A percentile compares a stretch with the other conserved stretches of the same genome.
Evolutionary conservation across 2,888 invertebrate genomes (phyloP).

Genomic region (Achlya flavicornis): DNA sequence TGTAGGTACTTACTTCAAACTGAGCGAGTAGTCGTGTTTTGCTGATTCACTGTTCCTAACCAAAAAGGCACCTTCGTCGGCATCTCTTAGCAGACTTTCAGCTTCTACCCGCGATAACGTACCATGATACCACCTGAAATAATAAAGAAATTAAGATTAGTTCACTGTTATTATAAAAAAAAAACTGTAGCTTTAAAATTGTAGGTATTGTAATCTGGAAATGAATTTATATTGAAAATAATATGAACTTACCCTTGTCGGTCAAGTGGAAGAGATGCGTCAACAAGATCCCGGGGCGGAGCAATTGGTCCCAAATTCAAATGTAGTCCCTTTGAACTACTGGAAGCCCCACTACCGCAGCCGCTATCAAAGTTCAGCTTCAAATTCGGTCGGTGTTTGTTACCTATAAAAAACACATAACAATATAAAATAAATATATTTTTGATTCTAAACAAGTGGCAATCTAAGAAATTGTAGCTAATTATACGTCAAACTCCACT

Average conservation of each 20-base stretch:
- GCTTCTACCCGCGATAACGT: conserved; percentile 95
- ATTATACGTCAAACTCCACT: conserved; percentile 53
- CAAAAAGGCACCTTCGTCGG: conserved; percentile 96
- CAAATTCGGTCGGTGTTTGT: conserved; percentile 87
- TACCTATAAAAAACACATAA: conserved; percentile 57
- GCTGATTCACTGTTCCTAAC: conserved; percentile 97
- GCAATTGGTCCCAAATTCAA: conserved; percentile 88
- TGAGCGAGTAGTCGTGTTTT: conserved; percentile 96
- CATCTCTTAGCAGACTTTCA: conserved; percentile 92
- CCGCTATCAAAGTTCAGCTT: conserved; percentile 88
- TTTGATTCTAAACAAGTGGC: background rate
- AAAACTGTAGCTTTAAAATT: too few relatives aligned
- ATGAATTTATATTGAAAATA: conserved; percentile 9
- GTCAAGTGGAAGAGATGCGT: conserved; percentile 91
- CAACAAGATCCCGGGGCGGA: conserved; percentile 89
- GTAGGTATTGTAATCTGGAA: background rate
- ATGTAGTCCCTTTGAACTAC: conserved; percentile 84
- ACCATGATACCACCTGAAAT: conserved; percentile 96
- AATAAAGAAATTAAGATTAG: conserved; percentile 16
- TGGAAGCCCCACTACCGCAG: conserved; percentile 63
- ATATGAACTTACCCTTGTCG: conserved; percentile 90
- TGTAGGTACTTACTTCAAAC: conserved; percentile 94
- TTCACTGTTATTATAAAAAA: background rate
- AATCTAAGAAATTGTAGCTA: background rate
- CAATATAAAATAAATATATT: conserved; percentile 3